Evolutionary conservation across 1,140 invertebrate genomes (phyloP).

Genomic region (Dendroctonus ponderosae): DNA sequence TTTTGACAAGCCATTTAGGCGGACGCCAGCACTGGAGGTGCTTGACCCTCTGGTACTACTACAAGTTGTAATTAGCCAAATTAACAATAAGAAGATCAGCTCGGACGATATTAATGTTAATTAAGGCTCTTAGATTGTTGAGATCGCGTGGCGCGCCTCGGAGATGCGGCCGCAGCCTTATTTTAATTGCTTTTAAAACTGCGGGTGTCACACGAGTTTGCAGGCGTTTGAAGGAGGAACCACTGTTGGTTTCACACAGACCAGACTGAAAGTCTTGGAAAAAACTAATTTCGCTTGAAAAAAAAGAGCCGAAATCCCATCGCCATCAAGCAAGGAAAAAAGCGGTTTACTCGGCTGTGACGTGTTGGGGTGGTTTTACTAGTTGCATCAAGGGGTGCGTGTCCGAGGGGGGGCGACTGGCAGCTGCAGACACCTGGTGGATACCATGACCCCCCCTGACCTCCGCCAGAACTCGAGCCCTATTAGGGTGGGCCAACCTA

Average conservation of each 20-base stretch:
- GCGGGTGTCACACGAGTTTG: too few relatives aligned
- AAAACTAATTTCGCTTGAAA: too few relatives aligned
- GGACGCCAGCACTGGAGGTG: slow-evolving; percentile 8
- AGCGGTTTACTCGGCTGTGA: slow-evolving; percentile 10
- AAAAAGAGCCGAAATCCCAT: neutral
- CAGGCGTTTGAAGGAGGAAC: too few relatives aligned
- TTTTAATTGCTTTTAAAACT: neutral
- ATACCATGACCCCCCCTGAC: slow-evolving; percentile 16
- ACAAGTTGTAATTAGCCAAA: slow-evolving; percentile 28
- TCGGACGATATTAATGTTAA: slow-evolving; percentile 24
- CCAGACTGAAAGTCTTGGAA: too few relatives aligned
- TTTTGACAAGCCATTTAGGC: slow-evolving; percentile 27
- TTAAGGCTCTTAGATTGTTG: slow-evolving; percentile 16
- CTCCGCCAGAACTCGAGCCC: slow-evolving; percentile 13
- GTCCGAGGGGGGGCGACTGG: slow-evolving; percentile 18
- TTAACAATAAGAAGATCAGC: slow-evolving; percentile 27
- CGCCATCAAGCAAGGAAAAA: neutral
- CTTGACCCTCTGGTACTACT: slow-evolving; percentile 25
- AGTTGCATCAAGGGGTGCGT: slow-evolving; percentile 24
- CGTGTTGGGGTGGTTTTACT: slow-evolving; percentile 22
- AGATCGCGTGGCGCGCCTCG: too few relatives aligned
- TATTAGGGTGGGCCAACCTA: neutral
- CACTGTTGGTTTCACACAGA: too few relatives aligned
- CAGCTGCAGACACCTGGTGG: slow-evolving; percentile 24
- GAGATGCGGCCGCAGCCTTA: too few relatives aligned